A percentile compares a stretch with the other conserved stretches of the same genome.
These are phyloP conservation scores for Chironomus striatipennis DNA, from an alignment of 1,140 invertebrate species.

Conservation along the genomic window DNA sequence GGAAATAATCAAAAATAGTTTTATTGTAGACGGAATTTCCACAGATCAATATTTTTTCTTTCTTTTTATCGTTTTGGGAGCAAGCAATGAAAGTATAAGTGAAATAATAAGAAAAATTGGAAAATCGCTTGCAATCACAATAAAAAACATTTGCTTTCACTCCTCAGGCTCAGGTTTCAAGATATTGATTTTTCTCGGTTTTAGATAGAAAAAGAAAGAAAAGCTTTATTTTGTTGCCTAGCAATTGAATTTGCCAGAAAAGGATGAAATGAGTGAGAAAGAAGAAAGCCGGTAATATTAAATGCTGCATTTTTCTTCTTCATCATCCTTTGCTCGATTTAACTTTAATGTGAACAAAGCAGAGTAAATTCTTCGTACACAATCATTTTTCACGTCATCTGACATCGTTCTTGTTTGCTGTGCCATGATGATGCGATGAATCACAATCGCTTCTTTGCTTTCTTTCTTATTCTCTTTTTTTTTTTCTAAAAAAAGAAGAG, in stretches of 20 bases:
- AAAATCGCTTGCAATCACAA: not conserved
- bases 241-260: not conserved
- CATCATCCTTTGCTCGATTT: not conserved
- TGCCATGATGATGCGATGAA: not conserved
- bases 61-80: not conserved
- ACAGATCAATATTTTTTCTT: not conserved
- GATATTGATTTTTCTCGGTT: not conserved
- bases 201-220: too few species aligned
- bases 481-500: not conserved
- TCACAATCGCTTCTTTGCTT: not conserved
- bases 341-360: conserved; percentile 8
- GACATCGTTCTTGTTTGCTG: not conserved
- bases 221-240: conserved; percentile 1
- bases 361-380: not conserved
- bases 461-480: not conserved
- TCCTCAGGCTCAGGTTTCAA: conserved; percentile 2
- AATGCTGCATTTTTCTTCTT: not conserved
- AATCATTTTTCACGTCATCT: not conserved
- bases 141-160: not conserved
- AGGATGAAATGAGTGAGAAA: too few species aligned
- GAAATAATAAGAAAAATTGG: not conserved
- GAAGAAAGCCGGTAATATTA: not conserved
- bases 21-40: too few species aligned
- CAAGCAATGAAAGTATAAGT: not conserved
- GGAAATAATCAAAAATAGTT: too few species aligned